These are phyloP conservation scores for Danaus plexippus DNA, from an alignment of 1,140 invertebrate species.

Conservation along the genomic window DNA sequence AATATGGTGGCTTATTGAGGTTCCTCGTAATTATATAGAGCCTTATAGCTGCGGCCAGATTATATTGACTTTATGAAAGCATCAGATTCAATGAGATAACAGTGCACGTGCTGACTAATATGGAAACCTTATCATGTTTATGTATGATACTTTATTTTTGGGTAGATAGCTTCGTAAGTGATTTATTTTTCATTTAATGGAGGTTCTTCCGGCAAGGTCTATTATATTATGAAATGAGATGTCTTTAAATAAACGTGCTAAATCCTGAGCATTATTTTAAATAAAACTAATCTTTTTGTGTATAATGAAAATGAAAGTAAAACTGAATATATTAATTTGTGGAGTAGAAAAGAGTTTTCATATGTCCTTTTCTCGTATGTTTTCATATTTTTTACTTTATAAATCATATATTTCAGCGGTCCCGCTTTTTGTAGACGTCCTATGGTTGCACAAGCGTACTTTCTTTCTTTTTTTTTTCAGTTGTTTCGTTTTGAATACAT, in stretches of 20 bases:
- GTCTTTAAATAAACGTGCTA: too few species aligned
- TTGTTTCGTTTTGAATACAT: constrained; percentile 50
- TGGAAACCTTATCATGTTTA: too few species aligned
- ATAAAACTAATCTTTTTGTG: too few species aligned
- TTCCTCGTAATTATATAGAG: constrained; percentile 44
- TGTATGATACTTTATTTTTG: too few species aligned
- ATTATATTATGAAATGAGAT: too few species aligned
- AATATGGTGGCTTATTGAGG: constrained; percentile 46
- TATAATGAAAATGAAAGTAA: too few species aligned
- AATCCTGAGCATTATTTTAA: too few species aligned
- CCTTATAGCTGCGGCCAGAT: constrained; percentile 44
- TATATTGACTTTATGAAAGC: constrained; percentile 36
- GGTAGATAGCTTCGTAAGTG: too few species aligned
- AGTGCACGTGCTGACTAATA: constrained; percentile 21
- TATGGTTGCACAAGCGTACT: constrained; percentile 60
- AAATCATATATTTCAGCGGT: constrained; percentile 73
- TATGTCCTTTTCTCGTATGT: constrained; percentile 66
- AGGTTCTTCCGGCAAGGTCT: too few species aligned
- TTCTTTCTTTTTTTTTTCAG: constrained; percentile 68
- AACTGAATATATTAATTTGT: constrained; percentile 53
- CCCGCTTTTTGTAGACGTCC: constrained; percentile 62
- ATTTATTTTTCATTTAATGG: too few species aligned
- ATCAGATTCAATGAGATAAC: constrained; percentile 34
- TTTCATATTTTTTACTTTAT: constrained; percentile 72
- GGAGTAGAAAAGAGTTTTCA: constrained; percentile 63